phyloP scores from a whole-genome alignment of 1,140 invertebrate species.

The Ctenoplectra terminalis region DNA sequence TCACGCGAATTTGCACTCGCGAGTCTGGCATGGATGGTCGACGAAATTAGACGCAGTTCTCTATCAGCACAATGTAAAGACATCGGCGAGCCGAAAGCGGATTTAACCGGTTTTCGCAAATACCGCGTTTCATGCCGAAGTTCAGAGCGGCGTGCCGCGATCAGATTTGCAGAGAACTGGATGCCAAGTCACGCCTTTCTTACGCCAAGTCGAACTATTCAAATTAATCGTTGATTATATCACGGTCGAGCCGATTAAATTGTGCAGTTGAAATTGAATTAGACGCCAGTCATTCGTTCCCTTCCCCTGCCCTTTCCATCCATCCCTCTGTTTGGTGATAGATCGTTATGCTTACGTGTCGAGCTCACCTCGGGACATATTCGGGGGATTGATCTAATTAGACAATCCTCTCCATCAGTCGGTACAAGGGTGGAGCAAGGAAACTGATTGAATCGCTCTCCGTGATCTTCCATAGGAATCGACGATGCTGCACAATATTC shows the following conservation, averaged over 20 bases:
- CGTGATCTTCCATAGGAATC: conserved; percentile 1
- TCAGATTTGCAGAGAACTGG: not conserved
- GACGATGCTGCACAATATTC: conserved; percentile 14
- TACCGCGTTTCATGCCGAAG: conserved; percentile 8
- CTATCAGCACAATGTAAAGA: conserved; percentile 7
- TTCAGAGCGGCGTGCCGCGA: not conserved
- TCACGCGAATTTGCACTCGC: not conserved
- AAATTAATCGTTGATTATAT: conserved; percentile 42
- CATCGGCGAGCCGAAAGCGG: conserved; percentile 22
- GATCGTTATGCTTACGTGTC: conserved; percentile 42
- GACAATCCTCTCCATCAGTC: conserved; percentile 44
- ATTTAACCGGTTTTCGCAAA: conserved; percentile 48
- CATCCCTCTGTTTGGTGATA: conserved; percentile 14
- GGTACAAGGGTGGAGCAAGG: not conserved
- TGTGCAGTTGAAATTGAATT: conserved; percentile 21
- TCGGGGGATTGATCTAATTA: conserved; percentile 61
- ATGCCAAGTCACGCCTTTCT: not conserved
- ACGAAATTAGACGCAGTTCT: conserved; percentile 37
- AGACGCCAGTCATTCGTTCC: conserved; percentile 15
- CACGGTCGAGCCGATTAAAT: not conserved
- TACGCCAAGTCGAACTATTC: not conserved
- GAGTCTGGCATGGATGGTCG: conserved; percentile 5
- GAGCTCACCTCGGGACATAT: conserved; percentile 41
- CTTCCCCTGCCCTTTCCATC: not conserved
- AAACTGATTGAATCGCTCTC: conserved; percentile 54